Evolutionary conservation across 30 jellyfish, hydroid and myxozoan species (phyloP), one percentile per base, ranked within the genome.

Genomic region (Aurelia aurita complex sp. Pacific): DNA sequence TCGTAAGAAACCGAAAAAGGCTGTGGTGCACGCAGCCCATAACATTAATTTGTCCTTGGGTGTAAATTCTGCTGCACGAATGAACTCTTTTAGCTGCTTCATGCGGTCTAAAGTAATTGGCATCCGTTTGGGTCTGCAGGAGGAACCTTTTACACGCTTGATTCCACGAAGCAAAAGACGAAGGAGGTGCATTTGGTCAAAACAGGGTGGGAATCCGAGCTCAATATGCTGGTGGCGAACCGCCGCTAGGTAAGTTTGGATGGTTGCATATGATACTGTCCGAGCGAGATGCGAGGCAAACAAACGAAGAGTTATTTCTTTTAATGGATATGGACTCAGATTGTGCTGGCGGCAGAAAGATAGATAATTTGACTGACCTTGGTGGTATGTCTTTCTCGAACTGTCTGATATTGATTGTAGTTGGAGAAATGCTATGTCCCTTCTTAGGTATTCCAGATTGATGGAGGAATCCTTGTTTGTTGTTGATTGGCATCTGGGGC

Each of bases 361-460:
- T 67, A 15, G 42, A 16, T 2, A 29, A 2, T 2, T 15, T 2
- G 34, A 29, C 76, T 67, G 76, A 67, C 76, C 43, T 15, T 67
- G 76, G 5, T 67, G 76, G 42, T 67, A 67, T 67, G 52, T 67
- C 42, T 29, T 67, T n/a, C 76, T 15, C 13, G 76, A 67, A 67
- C 42, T 15, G 14, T 67, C 42, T 3, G 57, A 67, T 67, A 67
- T 67, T 67, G 76, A 67, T 50, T 15, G 5, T 5, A 67, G 76
- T 3, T 67, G 14, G 3, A 67, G 76, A 67, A 15, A 67, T n/a
- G 7, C 42, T 2, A 29, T 1, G 52, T 67, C 76, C 42, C n/a
- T 13, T 67, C 11, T 16, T n/a, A 67, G 76, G 52, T 67, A 38
- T 4, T 59, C 10, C 8, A 13, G 29, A 9, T 9, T 59, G 18